A percentile compares a stretch with the other conserved stretches of the same genome.
Evolutionary conservation across 1,140 invertebrate species (phyloP).

Genomic region (Ctenoplectra terminalis): DNA sequence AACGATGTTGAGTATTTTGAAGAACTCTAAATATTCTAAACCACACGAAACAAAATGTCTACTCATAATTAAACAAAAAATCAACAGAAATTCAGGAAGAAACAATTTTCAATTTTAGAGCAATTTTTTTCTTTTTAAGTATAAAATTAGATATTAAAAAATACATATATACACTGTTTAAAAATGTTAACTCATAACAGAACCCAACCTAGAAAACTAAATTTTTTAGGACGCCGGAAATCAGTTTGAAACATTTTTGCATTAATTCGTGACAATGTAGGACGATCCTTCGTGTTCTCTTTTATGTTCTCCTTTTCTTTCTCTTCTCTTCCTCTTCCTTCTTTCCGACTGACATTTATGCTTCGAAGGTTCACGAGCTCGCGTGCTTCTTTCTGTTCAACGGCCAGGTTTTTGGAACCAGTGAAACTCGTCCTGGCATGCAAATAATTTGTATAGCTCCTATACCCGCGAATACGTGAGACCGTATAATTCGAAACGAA

Average conservation of each 20-base stretch:
- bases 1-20: too few relatives aligned
- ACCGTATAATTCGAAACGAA: constrained; percentile 35
- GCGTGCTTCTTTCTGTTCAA: constrained; percentile 62
- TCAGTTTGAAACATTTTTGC: constrained; percentile 14
- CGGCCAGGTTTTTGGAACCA: constrained; percentile 46
- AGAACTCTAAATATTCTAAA: too few relatives aligned
- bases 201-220: too few relatives aligned
- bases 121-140: too few relatives aligned
- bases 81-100: too few relatives aligned
- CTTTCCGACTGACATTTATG: constrained; percentile 49
- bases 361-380: constrained; percentile 38
- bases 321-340: not conserved
- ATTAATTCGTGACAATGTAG: constrained; percentile 22
- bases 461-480: constrained; percentile 1
- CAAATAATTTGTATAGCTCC: constrained; percentile 59
- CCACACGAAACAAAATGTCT: too few relatives aligned
- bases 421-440: constrained; percentile 60
- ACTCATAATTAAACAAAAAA: too few relatives aligned
- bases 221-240: not conserved
- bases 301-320: not conserved
- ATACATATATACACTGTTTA: too few relatives aligned
- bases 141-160: too few relatives aligned
- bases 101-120: too few relatives aligned
- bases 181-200: too few relatives aligned
- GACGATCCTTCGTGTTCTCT: constrained; percentile 9